phyloP scores from a whole-genome alignment of 2,113 vertebrate species.

The Dermatemys mawii region DNA sequence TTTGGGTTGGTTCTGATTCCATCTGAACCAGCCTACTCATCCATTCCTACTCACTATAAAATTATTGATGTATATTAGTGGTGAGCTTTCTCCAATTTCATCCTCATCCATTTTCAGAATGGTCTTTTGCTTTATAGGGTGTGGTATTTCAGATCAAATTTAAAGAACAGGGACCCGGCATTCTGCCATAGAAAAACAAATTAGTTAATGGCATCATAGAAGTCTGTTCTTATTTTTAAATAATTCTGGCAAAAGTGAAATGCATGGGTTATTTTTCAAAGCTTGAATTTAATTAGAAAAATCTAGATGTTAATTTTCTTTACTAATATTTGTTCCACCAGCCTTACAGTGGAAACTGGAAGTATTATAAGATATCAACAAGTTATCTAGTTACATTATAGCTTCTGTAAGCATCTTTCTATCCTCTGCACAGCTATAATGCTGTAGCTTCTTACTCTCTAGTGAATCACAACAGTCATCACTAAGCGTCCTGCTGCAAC shows the following conservation, averaged over 20 bases:
- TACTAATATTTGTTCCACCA: background rate
- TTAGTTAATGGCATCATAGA: fast-evolving
- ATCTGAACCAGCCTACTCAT: background rate
- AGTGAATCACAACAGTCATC: background rate
- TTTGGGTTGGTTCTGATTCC: background rate
- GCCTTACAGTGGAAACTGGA: background rate
- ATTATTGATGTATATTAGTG: background rate
- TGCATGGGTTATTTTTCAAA: background rate
- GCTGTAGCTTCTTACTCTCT: background rate
- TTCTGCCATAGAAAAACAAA: background rate
- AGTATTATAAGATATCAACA: background rate
- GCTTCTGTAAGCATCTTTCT: background rate
- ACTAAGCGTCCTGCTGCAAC: background rate
- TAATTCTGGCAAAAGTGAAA: background rate
- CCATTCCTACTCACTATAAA: background rate
- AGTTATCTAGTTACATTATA: background rate
- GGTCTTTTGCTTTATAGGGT: background rate
- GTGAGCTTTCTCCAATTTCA: background rate
- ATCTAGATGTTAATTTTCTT: background rate
- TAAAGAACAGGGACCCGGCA: background rate
- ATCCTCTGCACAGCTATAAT: background rate
- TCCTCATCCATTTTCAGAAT: background rate
- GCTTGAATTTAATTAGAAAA: background rate
- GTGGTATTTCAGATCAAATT: too few species aligned
- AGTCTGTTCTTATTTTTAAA: background rate